Evolutionary conservation across 1,140 invertebrate genomes (phyloP), one percentile per base, ranked within the genome.

Genomic region (Popillia japonica): DNA sequence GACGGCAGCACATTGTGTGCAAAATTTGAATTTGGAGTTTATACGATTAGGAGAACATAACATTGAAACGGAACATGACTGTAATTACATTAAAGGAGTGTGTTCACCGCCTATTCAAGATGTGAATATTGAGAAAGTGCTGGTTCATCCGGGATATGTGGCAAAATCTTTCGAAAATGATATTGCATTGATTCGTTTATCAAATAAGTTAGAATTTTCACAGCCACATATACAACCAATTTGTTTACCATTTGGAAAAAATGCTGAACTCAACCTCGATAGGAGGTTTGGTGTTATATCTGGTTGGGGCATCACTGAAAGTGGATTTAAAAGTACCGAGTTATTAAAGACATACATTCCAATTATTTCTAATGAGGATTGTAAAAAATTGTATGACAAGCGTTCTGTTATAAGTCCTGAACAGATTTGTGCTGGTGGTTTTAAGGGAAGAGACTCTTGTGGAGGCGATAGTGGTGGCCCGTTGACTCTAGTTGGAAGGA

Each of bases 391-490:
- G 10, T 78, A 78, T 34, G 72, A 76, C 78, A 77, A 79, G 23
- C 79, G 77, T 76, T 78, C 40, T 1, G 23, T 64, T 9, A 79
- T 85, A 11, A 80, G 81, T 6, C 14, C 42, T 23, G 79, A 82
- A 1, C 88, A 89, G 68, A 83, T 90, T 10, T 90, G 90, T 78
- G 89, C 89, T 0, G 89, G 89, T 0, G 88, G 87, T 3, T 81
- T 76, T 6, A 76, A 82, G 1, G 85, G 86, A 0, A 83, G 85
- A 44, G 89, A 90, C 80, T 87, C 89, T 0, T 91, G 90, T 80
- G 81, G 84, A 20, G 90, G 90, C 0, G 91, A 92, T 81, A 91
- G 90, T 55, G 91, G 91, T 23, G 91, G 91, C 9, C 89, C 91
- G 0, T 80, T 91, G 20, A 90, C 90, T 88, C 78, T 80, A 27